Evolutionary conservation across 2,113 vertebrate genomes (phyloP).

Genomic region (Varanus salvator): DNA sequence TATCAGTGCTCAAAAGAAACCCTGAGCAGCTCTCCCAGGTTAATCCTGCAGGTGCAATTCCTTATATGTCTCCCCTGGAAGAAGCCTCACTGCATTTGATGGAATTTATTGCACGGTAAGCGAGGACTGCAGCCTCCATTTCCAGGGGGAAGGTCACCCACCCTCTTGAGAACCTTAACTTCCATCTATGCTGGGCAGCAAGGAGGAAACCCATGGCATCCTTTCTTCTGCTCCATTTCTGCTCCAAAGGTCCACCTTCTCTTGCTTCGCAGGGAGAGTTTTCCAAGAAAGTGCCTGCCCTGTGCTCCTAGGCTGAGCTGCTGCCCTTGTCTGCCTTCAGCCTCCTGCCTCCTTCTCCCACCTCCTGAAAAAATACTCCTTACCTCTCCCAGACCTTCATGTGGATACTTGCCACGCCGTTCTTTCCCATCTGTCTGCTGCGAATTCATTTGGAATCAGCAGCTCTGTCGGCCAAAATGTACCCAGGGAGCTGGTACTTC

Average conservation of each 20-base stretch:
- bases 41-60: too few relatives aligned
- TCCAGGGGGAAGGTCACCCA: background rate
- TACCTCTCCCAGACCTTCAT: slow-evolving; percentile 20
- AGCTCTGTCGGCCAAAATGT: slow-evolving; percentile 57
- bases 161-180: background rate
- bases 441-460: slow-evolving; percentile 62
- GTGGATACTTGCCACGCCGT: background rate
- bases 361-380: slow-evolving; percentile 35
- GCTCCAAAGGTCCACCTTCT: background rate
- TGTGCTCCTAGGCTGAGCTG: background rate
- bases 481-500: slow-evolving; percentile 37
- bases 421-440: slow-evolving; percentile 69
- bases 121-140: background rate
- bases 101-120: too few relatives aligned
- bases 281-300: background rate
- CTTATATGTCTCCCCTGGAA: too few relatives aligned
- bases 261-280: too few relatives aligned
- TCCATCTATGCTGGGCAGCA: background rate
- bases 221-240: background rate
- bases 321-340: background rate
- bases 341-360: slow-evolving; percentile 12
- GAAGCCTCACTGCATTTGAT: too few relatives aligned
- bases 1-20: too few relatives aligned
- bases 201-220: background rate
- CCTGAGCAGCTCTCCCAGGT: too few relatives aligned